Base-by-base conservation (phyloP, 2,888 invertebrate species). In the Chirona hameri region DNA sequence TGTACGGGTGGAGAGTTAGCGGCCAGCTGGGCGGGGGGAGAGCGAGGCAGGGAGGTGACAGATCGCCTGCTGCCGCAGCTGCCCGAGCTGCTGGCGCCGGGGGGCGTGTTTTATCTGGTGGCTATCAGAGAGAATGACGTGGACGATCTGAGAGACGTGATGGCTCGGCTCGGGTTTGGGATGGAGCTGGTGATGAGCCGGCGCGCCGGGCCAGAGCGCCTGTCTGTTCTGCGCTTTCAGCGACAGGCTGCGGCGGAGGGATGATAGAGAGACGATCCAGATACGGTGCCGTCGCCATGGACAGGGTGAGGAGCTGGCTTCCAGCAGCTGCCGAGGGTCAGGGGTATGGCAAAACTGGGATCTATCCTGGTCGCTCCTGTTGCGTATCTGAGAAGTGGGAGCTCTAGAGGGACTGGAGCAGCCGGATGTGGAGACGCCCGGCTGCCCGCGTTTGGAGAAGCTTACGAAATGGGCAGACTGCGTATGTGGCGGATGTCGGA, bases 121-220 rank as follows among this genome's bases (percentile, higher is more conserved):
- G 90, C 95, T 48, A 91, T 98, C 84, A 93, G 94, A 89, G 96
- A 97, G 88, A 99, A 99, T 90, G 91, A 94, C 88, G 93, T 94
- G 65, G 88, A 91, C 69, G 92, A 93, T 87, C 92, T 97, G 82
- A 89, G 91, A 83, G 86, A 89, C 79, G 89, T 91, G 80, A 91
- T 96, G 89, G 85, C 87, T 81, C 85, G 87, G 46, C 87, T 90
- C 82, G 91, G 92, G 65, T 93, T 93, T 87, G 87, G 87, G 82
- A 91, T 91, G 85, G 88, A 90, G 82, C 89, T 91, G 84, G 90
- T 97, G 82, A 89, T 93, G 84, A 91, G 92, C 85, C 91, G 98
- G 86, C 92, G 91, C 89, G 93, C 96, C 85, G 93, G 94, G 82
- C 94, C 96, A 85, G 98, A 99, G 90, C 91, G 93, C 88, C 92